Evolutionary conservation across 2,888 invertebrate species (phyloP), one percentile per base, ranked within the genome.

Genomic region (Euproctis similis): DNA sequence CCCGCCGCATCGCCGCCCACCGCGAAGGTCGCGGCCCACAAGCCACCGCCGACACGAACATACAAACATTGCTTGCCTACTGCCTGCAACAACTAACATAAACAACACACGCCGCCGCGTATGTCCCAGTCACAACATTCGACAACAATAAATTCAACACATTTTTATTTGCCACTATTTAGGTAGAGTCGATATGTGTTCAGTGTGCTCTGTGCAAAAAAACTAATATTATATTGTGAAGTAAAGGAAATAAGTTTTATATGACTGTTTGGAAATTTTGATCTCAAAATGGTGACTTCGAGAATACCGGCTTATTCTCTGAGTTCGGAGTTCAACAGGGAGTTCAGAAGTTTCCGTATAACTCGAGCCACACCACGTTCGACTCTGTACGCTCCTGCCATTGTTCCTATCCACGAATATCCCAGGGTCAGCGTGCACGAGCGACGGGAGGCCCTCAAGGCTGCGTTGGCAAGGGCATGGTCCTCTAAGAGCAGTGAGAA

Each of bases 261-360:
- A 42, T 36, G 46, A 53, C 42, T 58, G 70, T 66, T 68, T 74
- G 72, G 68, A 82, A 80, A 73, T 68, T 74, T 80, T 73, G 81
- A 80, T 81, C 82, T 84, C 84, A 84, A 77, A 77, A 87, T 87
- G 88, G 87, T 87, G 70, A 87, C 87, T 65, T 87, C 87, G 68
- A 86, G 87, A 66, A 87, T 88, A 78, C 87, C 88, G 44, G 87
- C 87, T 68, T 86, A 87, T 78, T 85, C 85, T 68, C 75, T 88
- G 52, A 87, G 87, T 75, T 87, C 87, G 75, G 88, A 88, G 75
- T 82, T 87, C 76, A 85, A 86, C 75, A 82, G 85, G 70, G 85
- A 86, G 77, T 86, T 86, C 72, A 80, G 85, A 74, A 86, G 85
- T 80, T 86, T 86, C 73, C 82, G 85, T 56, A 80, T 85, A 54